Evolutionary conservation across 2,888 invertebrate genomes (phyloP), one percentile per base, ranked within the genome.

Genomic region (Apocheima hispidaria): DNA sequence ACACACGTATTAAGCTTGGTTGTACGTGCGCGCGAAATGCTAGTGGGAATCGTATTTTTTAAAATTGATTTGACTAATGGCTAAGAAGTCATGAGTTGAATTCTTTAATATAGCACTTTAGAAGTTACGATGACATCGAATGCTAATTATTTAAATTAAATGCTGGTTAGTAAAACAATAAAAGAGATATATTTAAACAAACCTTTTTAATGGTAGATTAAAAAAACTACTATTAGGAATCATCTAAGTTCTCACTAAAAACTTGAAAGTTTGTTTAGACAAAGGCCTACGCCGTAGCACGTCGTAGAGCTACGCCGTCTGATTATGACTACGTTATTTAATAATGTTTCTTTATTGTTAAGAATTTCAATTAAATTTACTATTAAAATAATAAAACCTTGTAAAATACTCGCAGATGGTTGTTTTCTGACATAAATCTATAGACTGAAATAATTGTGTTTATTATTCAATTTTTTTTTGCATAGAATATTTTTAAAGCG

Each of bases 11-110:
- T 51, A 54, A 53, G 56, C 26, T 26, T 48, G 58, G 52, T 44
- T 58, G 68, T 63, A 59, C 68, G 68, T 68, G 70, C 60, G 63
- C 55, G 64, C 51, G 64, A 69, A 67, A 62, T 64, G 65, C 51
- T 43, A 40, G 41, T 35, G 43, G 35, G 60, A 49, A 43, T 54
- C 51, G 46, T 40, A 52, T 54, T 50, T 63, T 56, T 60, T 30
- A 10, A 30, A 54, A 43, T 49, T 44, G 55, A 60, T 44, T 60
- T 61, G 52, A 57, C 35, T 62, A 62, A 56, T 57, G 61, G 48
- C 14, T 30, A 20, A 10, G 14, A 38, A 51, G 44, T 38, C 60
- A 43, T 44, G 60, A 50, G 54, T 55, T 55, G 50, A 60, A 60
- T 55, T 55, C 60, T 60, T 60, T 60, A 60, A 36, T 46, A 51